phyloP scores from a whole-genome alignment of 2,888 invertebrate genomes.

The Melanargia galathea region DNA sequence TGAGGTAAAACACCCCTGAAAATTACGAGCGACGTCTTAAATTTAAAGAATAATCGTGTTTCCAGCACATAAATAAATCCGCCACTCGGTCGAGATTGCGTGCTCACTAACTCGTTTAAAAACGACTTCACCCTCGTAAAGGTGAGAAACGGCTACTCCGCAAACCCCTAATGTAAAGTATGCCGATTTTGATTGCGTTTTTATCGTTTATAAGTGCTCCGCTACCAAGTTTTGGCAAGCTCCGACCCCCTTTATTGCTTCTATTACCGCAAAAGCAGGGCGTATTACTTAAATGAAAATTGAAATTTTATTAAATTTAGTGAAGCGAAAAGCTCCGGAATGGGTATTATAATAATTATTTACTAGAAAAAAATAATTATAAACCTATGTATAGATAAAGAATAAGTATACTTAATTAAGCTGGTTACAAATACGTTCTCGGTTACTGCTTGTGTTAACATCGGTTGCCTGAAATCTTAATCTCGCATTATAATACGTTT shows the following conservation, averaged over 20 bases:
- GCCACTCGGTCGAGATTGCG: slow-evolving; percentile 63
- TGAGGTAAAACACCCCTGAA: slow-evolving; percentile 35
- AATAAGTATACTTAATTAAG: neutral
- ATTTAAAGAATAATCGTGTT: slow-evolving; percentile 46
- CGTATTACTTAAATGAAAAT: slow-evolving; percentile 9
- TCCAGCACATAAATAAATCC: slow-evolving; percentile 48
- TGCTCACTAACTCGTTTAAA: slow-evolving; percentile 68
- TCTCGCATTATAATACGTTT: neutral
- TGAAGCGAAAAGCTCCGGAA: neutral
- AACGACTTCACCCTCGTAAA: slow-evolving; percentile 71
- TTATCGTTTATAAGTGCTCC: slow-evolving; percentile 36
- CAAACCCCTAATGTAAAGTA: slow-evolving; percentile 42
- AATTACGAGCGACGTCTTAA: slow-evolving; percentile 40
- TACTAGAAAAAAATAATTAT: neutral
- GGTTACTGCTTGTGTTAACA: neutral
- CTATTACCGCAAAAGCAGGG: slow-evolving; percentile 8
- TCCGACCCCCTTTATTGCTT: slow-evolving; percentile 15
- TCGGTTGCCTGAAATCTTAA: neutral
- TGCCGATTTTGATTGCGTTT: slow-evolving; percentile 45
- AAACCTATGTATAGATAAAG: neutral
- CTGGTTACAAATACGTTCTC: neutral
- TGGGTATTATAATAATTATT: neutral
- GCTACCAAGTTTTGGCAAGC: slow-evolving; percentile 8
- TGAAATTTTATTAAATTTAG: slow-evolving; percentile 5
- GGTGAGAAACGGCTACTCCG: slow-evolving; percentile 60